Conservation (phyloP, 1,140 invertebrate species). For the Mya arenaria region DNA sequence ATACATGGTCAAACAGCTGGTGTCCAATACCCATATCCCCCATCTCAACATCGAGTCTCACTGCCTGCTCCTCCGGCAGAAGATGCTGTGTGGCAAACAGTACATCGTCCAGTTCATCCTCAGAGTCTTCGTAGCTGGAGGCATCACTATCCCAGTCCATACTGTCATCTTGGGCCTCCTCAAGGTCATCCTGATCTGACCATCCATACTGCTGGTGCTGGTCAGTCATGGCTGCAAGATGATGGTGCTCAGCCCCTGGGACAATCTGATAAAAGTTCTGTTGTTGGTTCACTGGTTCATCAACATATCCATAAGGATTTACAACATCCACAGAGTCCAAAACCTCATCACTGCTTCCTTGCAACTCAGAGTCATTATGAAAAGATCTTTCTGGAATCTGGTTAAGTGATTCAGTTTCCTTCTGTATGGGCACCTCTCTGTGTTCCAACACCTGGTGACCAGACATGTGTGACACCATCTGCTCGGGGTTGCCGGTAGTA, state of each 20-base stretch:
- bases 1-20: slow-evolving; percentile 48
- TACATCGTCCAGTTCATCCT: slow-evolving; percentile 42
- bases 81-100: slow-evolving; percentile 41
- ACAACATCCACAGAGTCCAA: neutral
- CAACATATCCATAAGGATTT: neutral
- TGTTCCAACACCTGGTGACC: too few species aligned
- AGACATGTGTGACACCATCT: neutral
- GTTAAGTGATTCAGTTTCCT: too few species aligned
- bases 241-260: neutral
- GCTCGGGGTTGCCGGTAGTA: neutral
- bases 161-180: slow-evolving; percentile 24
- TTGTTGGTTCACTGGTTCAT: neutral
- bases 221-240: neutral
- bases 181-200: slow-evolving; percentile 11
- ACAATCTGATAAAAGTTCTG: too few species aligned
- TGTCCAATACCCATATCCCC: slow-evolving; percentile 51
- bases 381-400: too few species aligned
- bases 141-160: slow-evolving; percentile 38
- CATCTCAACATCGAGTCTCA: slow-evolving; percentile 51
- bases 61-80: slow-evolving; percentile 45
- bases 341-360: neutral
- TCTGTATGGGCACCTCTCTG: neutral
- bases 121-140: slow-evolving; percentile 20
- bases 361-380: neutral
- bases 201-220: slow-evolving; percentile 5